Evolutionary conservation across 2,888 invertebrate species (phyloP).

Genomic region (Pandemis heparana): DNA sequence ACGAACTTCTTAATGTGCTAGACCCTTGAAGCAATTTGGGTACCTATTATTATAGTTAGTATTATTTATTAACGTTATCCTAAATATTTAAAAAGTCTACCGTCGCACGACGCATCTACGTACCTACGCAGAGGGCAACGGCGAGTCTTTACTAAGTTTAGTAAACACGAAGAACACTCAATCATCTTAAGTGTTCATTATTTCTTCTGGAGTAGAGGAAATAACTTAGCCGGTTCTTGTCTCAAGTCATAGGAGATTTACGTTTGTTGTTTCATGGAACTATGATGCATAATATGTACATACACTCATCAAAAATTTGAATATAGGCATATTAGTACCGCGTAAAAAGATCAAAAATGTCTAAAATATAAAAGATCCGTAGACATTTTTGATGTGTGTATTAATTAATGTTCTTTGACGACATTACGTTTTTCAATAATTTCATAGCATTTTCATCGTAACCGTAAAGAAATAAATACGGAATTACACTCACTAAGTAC

Average conservation of each 20-base stretch:
- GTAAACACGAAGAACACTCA: not conserved
- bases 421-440: not conserved
- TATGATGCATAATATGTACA: no score
- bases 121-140: not conserved
- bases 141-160: not conserved
- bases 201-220: not conserved
- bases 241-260: not conserved
- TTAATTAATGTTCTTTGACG: no score
- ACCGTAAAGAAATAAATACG: not conserved
- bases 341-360: no score
- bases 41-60: no score
- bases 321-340: no score
- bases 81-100: not conserved
- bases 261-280: not conserved
- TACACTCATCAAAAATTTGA: no score
- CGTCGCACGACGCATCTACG: not conserved
- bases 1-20: no score
- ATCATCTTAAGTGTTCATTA: not conserved
- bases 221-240: not conserved
- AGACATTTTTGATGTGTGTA: no score
- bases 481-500: not conserved
- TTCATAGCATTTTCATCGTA: not conserved
- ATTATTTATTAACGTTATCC: no score
- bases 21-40: no score
- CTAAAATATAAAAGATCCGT: no score